Evolutionary conservation across 2,797 vertebrate genomes (phyloP).

Genomic region (Echeneis naucrates): DNA sequence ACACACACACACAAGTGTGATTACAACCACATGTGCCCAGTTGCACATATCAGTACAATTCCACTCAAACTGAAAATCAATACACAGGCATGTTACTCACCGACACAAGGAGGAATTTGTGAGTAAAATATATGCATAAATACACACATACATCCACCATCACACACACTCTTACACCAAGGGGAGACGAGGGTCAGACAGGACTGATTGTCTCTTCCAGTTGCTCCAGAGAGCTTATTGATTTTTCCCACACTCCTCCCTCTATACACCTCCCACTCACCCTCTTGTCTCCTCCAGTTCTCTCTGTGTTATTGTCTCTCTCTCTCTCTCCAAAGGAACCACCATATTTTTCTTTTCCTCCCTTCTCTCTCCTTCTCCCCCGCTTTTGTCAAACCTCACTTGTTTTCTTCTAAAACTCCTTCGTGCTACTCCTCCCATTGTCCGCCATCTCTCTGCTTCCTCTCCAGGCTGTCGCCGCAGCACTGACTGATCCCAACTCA

Average conservation of each 20-base stretch:
- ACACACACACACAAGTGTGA: slow-evolving; percentile 5
- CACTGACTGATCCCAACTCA: slow-evolving; percentile 12
- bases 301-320: slow-evolving; percentile 56
- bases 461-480: not conserved
- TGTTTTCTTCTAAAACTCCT: slow-evolving; percentile 26
- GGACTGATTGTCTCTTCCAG: slow-evolving; percentile 83
- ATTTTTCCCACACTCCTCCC: slow-evolving; percentile 85
- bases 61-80: slow-evolving; percentile 48
- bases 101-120: slow-evolving; percentile 37
- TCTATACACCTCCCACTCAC: slow-evolving; percentile 73
- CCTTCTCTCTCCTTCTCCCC: slow-evolving; percentile 31
- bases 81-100: slow-evolving; percentile 31
- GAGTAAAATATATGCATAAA: slow-evolving; percentile 39
- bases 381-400: slow-evolving; percentile 41
- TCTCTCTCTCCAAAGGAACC: slow-evolving; percentile 51
- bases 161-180: slow-evolving; percentile 57
- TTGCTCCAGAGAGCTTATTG: slow-evolving; percentile 80
- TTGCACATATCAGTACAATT: slow-evolving; percentile 23
- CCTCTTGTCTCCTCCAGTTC: slow-evolving; percentile 46
- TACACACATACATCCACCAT: slow-evolving; percentile 14
- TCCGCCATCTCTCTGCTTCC: slow-evolving; percentile 7
- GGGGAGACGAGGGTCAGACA: slow-evolving; percentile 79
- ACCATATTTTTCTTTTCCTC: slow-evolving; percentile 69
- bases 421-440: slow-evolving; percentile 23
- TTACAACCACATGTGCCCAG: not conserved